Conservation (phyloP, 1,140 invertebrate genomes). For the Lysiphlebus fabarum region DNA sequence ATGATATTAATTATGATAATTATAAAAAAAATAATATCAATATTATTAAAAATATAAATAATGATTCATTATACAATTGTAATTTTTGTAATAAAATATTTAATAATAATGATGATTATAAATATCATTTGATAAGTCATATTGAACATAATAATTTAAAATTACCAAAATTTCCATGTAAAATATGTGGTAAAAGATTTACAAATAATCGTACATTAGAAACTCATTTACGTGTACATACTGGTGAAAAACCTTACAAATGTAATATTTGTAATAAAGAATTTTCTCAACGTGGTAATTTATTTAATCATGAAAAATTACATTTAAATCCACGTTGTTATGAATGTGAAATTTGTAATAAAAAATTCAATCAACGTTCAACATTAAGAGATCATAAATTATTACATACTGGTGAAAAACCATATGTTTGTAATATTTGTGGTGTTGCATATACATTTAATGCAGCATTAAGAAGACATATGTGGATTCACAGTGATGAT, state of each 20-base stretch:
- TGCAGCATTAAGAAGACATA: slow-evolving; percentile 46
- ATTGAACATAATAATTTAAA: too few species aligned
- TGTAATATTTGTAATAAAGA: slow-evolving; percentile 54
- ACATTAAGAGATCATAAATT: slow-evolving; percentile 51
- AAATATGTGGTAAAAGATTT: slow-evolving; percentile 57
- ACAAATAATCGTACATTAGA: slow-evolving; percentile 48
- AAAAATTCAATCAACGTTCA: slow-evolving; percentile 50
- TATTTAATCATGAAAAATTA: slow-evolving; percentile 59
- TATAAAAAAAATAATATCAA: too few species aligned
- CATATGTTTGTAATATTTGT: slow-evolving; percentile 54
- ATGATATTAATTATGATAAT: slow-evolving; percentile 33
- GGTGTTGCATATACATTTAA: slow-evolving; percentile 51
- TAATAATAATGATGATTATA: slow-evolving; percentile 51
- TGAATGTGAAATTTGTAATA: slow-evolving; percentile 45
- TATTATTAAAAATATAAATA: too few species aligned
- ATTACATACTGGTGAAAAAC: slow-evolving; percentile 56
- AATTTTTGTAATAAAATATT: slow-evolving; percentile 46
- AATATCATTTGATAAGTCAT: slow-evolving; percentile 46
- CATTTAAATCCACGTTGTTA: slow-evolving; percentile 57
- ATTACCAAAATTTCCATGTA: slow-evolving; percentile 54
- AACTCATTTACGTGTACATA: slow-evolving; percentile 64
- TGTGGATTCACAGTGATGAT: slow-evolving; percentile 51
- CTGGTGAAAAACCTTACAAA: slow-evolving; percentile 60
- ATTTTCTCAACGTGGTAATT: slow-evolving; percentile 59
- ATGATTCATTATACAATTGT: slow-evolving; percentile 46